Evolutionary conservation across 92 coral and sea anemone species (phyloP), one percentile per base, ranked within the genome.

Genomic region (Palythoa caribaeorum): DNA sequence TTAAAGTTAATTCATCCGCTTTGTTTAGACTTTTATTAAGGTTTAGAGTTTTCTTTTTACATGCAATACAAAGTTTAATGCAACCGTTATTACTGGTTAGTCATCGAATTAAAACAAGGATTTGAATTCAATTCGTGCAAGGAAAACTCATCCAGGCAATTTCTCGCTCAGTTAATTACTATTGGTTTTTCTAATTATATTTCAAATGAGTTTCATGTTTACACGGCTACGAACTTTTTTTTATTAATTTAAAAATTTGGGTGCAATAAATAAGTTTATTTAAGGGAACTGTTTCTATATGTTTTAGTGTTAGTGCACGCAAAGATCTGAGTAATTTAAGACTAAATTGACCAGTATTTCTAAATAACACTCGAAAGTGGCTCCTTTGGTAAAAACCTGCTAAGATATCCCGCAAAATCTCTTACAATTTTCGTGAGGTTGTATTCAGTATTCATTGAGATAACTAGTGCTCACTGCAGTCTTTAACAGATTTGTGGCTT

Each of bases 251-350:
- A 3, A 6, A 79, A 36, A 36, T 62, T 9, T 79, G 38, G 73
- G 70, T 79, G 84, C 73, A 60, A 38, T 79, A 50, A 39, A n/a
- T 38, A 39, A 60, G 72, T 79, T 38, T 38, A 79, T 59, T 59
- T 62, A 60, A 79, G 38, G 60, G 38, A 20, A 79, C 71, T 9
- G 84, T 60, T 59, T 39, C 84, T 8, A 51, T 15, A 79, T 79
- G 84, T 79, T 79, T 60, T 4, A 5, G 15, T 57, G 48, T 48
- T 38, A 48, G 28, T 48, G n/a, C 65, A 44, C 50, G 50, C 50
- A 44, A 44, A 44, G 50, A 44, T 44, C 7, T 1, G 21, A 63
- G 9, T 12, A 55, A 21, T 63, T 63, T 4, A n/a, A 21, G 20
- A n/a, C n/a, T 59, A 59, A 21, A 63, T 63, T 8, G n/a, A 17